These are phyloP conservation scores for Teleiodes luculella DNA, from an alignment of 2,888 invertebrate genomes.

Conservation along the genomic window DNA sequence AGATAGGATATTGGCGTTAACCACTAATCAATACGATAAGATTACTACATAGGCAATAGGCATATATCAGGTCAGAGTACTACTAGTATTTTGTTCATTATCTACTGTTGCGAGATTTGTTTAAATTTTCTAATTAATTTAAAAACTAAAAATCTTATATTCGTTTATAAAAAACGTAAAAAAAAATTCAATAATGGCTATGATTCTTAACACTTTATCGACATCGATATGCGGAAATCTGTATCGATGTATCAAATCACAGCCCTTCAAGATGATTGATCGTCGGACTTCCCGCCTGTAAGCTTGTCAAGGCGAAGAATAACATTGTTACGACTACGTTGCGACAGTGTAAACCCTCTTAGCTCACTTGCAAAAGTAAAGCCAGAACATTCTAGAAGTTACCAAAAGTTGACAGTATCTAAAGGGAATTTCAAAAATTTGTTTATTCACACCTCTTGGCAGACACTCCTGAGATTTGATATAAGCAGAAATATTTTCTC, in stretches of 20 bases:
- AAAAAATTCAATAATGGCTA: no score
- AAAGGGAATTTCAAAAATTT: background rate
- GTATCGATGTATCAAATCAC: slow-evolving; percentile 39
- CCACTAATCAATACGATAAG: background rate
- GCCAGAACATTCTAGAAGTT: background rate
- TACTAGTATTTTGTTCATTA: no score
- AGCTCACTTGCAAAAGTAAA: slow-evolving; percentile 1
- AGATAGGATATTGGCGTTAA: background rate
- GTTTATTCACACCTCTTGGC: slow-evolving; percentile 4
- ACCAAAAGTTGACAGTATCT: background rate
- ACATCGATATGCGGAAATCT: slow-evolving; percentile 33
- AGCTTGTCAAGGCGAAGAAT: slow-evolving; percentile 71
- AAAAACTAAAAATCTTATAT: no score
- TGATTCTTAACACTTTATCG: slow-evolving; percentile 26
- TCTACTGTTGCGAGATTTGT: no score
- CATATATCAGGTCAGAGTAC: no score
- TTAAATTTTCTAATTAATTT: no score
- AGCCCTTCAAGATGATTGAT: slow-evolving; percentile 68
- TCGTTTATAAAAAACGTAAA: no score
- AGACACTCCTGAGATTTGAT: slow-evolving; percentile 3
- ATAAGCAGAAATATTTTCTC: background rate
- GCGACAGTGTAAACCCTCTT: slow-evolving; percentile 60
- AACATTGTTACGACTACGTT: slow-evolving; percentile 73
- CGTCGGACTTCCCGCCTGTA: slow-evolving; percentile 50
- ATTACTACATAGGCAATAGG: no score